Evolutionary conservation across 2,888 invertebrate genomes (phyloP).

Genomic region (Platycheirus albimanus): DNA sequence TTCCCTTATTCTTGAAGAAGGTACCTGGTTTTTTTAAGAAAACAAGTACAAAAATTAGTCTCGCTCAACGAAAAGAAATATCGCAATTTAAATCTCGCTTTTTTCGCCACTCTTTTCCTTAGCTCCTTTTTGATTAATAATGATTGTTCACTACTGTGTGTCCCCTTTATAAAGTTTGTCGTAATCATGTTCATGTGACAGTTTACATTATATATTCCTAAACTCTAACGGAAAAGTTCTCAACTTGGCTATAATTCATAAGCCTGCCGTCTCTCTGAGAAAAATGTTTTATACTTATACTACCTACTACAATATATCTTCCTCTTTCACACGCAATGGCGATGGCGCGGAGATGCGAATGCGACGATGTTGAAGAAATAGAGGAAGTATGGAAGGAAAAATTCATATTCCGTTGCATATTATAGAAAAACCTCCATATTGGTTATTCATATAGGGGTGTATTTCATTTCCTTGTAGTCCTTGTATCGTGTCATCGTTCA

Average conservation of each 20-base stretch:
- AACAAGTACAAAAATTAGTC: constrained; percentile 9
- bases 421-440: constrained; percentile 35
- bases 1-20: too few relatives aligned
- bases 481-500: constrained; percentile 54
- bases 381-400: constrained; percentile 28
- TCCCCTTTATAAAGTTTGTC: constrained; percentile 24
- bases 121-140: neutral
- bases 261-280: constrained; percentile 51
- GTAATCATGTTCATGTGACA: constrained; percentile 57
- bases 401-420: constrained; percentile 42
- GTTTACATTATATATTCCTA: constrained; percentile 48
- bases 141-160: neutral
- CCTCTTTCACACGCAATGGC: constrained; percentile 47
- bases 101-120: neutral
- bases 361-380: too few relatives aligned
- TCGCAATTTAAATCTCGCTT: constrained; percentile 14
- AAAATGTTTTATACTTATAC: constrained; percentile 18
- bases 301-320: constrained; percentile 15
- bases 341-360: too few relatives aligned
- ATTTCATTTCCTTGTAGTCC: constrained; percentile 42
- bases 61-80: constrained; percentile 2
- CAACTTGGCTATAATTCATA: constrained; percentile 19
- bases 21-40: constrained; percentile 35
- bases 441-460: constrained; percentile 58
- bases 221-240: constrained; percentile 48